Evolutionary conservation across 30 jellyfish, hydroid and myxozoan genomes (phyloP).

Genomic region (Morbakka virulenta): DNA sequence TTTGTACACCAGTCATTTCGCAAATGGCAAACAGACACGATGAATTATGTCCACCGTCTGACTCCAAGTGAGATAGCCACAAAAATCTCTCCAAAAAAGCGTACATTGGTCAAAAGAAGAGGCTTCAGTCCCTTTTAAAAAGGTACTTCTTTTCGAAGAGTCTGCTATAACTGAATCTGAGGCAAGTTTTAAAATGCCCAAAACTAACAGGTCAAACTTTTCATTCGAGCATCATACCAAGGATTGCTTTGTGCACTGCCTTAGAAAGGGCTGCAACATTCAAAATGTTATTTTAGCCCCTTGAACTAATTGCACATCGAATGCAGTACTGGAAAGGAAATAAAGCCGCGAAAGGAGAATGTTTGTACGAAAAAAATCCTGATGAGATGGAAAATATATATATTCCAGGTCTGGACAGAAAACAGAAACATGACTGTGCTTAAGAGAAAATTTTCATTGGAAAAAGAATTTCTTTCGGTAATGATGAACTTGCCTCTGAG

Average conservation of each 20-base stretch:
- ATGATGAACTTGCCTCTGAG: conserved; percentile 7
- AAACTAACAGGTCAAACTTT: too few species aligned
- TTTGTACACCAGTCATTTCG: too few species aligned
- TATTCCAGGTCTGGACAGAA: background rate
- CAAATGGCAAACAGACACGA: too few species aligned
- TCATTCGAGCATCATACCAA: too few species aligned
- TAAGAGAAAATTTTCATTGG: conserved; percentile 1
- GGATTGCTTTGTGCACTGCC: conserved; percentile 11
- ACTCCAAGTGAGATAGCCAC: too few species aligned
- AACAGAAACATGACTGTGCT: background rate
- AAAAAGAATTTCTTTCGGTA: conserved; percentile 22
- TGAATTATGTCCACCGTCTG: too few species aligned
- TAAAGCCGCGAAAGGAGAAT: background rate
- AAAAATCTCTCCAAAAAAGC: too few species aligned
- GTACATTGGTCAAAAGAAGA: too few species aligned
- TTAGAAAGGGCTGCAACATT: background rate
- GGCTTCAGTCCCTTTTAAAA: too few species aligned
- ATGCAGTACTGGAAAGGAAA: conserved; percentile 46
- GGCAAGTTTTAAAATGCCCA: too few species aligned
- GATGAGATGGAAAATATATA: background rate
- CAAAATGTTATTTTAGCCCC: background rate
- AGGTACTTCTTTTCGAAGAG: too few species aligned
- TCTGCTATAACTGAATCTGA: too few species aligned
- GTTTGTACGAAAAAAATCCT: background rate
- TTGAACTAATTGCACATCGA: conserved; percentile 4